These are phyloP conservation scores for Rhynchonema sp. DNA, from an alignment of 2,888 invertebrate species.

Conservation along the genomic window DNA sequence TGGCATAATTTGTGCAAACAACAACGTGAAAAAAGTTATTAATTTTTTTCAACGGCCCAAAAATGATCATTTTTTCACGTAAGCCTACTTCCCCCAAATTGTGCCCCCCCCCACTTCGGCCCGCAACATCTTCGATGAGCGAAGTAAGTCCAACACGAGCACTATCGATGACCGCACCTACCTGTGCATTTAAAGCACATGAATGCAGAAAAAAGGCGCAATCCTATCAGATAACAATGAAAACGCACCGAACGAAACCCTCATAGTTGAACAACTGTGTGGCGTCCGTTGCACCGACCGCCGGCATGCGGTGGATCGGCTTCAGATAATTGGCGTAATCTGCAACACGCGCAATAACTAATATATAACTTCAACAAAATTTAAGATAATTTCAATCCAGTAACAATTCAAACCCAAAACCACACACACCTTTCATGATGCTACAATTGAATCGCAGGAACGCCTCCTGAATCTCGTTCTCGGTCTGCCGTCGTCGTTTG, in stretches of 20 bases:
- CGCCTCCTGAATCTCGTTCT: constrained; percentile 85
- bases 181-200: too few species aligned
- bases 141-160: too few species aligned
- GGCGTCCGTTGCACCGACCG: constrained; percentile 79
- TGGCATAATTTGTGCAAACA: too few species aligned
- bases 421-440: not conserved
- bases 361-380: not conserved
- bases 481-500: constrained; percentile 45
- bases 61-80: too few species aligned
- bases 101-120: too few species aligned
- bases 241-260: constrained; percentile 57
- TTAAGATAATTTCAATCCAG: not conserved
- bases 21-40: too few species aligned
- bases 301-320: constrained; percentile 41
- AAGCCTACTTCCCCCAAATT: too few species aligned
- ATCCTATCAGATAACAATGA: too few species aligned
- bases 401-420: not conserved
- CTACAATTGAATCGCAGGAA: constrained; percentile 48
- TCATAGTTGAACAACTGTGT: constrained; percentile 80
- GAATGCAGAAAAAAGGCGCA: too few species aligned
- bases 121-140: too few species aligned
- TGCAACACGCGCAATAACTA: not conserved
- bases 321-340: constrained; percentile 32
- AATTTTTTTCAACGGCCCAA: too few species aligned
- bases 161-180: too few species aligned